Percentiles rank a stretch among this genome's conserved stretches.
Evolutionary conservation across 2,113 vertebrate species (phyloP).

Genomic region (Eretmochelys imbricata): DNA sequence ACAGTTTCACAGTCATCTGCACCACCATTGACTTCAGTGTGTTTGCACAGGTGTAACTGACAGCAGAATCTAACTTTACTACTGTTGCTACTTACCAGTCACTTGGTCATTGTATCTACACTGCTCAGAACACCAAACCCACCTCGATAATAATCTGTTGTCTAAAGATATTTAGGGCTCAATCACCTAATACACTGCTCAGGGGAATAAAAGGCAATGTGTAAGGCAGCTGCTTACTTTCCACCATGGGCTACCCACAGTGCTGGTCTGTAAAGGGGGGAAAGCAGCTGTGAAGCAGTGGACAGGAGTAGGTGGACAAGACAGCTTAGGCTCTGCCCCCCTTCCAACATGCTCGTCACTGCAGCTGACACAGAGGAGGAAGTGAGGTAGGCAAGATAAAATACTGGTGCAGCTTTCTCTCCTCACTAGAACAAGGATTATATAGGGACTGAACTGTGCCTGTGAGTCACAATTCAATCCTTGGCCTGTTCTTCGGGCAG

Average conservation of each 20-base stretch:
- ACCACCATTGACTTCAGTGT: neutral
- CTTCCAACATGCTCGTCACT: neutral
- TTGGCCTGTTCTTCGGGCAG: neutral
- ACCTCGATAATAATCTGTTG: neutral
- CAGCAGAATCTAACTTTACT: neutral
- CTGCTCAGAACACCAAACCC: neutral
- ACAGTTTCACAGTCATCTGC: neutral
- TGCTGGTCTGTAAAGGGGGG: neutral
- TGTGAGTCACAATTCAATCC: neutral
- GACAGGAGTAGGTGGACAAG: neutral
- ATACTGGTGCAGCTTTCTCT: neutral
- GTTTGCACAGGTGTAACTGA: neutral
- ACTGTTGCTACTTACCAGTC: neutral
- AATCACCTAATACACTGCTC: neutral
- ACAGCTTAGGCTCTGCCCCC: neutral
- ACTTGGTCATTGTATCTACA: neutral
- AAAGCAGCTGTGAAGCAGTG: neutral
- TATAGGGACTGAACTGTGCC: neutral
- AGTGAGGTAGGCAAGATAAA: neutral
- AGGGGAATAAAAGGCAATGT: neutral
- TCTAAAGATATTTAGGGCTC: neutral
- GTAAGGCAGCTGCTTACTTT: neutral
- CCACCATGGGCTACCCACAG: neutral
- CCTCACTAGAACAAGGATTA: neutral
- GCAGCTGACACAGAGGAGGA: neutral